These are phyloP conservation scores for Scortum barcoo DNA, from an alignment of 2,113 vertebrate species.

Conservation along the genomic window DNA sequence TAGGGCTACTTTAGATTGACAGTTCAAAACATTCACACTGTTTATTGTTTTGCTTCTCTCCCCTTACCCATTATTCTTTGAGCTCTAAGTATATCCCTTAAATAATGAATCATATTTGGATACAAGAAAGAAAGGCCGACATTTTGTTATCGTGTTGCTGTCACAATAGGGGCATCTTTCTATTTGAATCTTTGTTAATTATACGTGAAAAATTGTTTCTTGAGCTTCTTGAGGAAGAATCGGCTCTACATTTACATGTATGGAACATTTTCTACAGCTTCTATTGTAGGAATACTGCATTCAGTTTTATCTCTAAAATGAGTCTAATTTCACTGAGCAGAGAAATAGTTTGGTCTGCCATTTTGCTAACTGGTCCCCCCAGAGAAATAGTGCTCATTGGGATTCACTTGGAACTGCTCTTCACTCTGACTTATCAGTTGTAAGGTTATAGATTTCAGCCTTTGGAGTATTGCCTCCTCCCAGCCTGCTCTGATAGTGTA, in stretches of 20 bases:
- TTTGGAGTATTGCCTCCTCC: conserved; percentile 44
- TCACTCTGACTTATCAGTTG: conserved; percentile 51
- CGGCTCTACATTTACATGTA: neutral
- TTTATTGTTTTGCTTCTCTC: conserved; percentile 75
- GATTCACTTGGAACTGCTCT: conserved; percentile 38
- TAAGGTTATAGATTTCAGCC: conserved; percentile 64
- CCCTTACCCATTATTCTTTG: conserved; percentile 41
- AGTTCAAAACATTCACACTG: conserved; percentile 73
- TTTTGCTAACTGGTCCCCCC: conserved; percentile 17
- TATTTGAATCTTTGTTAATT: conserved; percentile 50
- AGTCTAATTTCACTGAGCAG: conserved; percentile 25
- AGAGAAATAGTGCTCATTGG: conserved; percentile 36
- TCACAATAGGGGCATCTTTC: conserved; percentile 39
- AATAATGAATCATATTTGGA: conserved; percentile 78
- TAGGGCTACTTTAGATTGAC: conserved; percentile 71
- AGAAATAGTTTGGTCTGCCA: neutral
- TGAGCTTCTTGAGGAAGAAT: neutral
- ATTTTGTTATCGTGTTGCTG: conserved; percentile 50
- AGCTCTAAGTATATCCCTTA: conserved; percentile 65
- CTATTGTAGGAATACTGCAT: neutral
- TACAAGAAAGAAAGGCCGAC: conserved; percentile 28
- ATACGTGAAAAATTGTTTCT: neutral
- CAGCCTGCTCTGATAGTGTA: conserved; percentile 30
- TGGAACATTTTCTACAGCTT: neutral
- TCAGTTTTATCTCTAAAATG: neutral